These are phyloP conservation scores for Cryptus armator DNA, from an alignment of 2,888 invertebrate species.

Conservation along the genomic window DNA sequence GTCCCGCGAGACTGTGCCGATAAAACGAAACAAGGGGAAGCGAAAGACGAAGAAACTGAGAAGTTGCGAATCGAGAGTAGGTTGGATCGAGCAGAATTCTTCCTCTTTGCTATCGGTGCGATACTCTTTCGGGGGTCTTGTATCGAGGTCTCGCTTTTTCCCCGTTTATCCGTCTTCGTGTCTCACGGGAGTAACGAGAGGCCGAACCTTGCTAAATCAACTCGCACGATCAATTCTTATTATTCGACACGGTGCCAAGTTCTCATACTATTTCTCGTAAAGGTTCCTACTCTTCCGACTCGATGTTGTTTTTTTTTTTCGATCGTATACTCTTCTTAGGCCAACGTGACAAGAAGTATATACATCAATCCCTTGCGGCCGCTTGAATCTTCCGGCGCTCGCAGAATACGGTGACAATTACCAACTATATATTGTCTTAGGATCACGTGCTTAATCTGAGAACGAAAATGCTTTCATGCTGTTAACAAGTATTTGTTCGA, in stretches of 20 bases:
- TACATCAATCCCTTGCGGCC: too few species aligned
- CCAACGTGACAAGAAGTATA: not conserved
- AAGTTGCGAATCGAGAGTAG: not conserved
- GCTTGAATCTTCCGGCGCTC: too few species aligned
- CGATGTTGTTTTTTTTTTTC: not conserved
- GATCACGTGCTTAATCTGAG: too few species aligned
- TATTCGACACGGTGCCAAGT: constrained; percentile 42
- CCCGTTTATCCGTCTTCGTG: not conserved
- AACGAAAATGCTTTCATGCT: too few species aligned
- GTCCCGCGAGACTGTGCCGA: constrained; percentile 23
- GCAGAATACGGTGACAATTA: too few species aligned
- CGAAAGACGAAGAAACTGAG: constrained; percentile 20
- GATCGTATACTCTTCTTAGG: not conserved
- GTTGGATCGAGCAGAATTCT: not conserved
- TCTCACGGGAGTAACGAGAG: not conserved
- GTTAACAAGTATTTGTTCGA: too few species aligned
- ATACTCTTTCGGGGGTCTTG: not conserved
- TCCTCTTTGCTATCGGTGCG: not conserved
- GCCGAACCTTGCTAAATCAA: constrained; percentile 15
- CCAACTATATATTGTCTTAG: too few species aligned
- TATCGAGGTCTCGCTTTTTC: not conserved
- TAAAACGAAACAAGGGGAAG: not conserved
- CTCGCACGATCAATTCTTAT: constrained; percentile 57
- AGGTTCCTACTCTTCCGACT: not conserved
- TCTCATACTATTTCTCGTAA: constrained; percentile 7